Base-by-base conservation (phyloP, 2,888 invertebrate genomes). In the Scaptomyza caliginosa region DNA sequence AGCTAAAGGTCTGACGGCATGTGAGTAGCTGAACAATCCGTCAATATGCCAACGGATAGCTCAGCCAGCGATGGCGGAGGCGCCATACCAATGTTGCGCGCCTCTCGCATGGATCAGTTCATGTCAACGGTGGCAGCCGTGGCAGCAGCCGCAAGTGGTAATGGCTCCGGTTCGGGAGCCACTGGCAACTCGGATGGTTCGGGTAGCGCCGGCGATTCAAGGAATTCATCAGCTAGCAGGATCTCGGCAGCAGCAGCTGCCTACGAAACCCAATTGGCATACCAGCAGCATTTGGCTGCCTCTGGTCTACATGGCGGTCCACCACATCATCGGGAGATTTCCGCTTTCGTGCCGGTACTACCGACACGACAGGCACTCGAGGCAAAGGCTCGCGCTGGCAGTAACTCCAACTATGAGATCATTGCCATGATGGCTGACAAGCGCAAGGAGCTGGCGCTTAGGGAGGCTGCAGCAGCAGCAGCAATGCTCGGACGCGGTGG, bases 401-500 rank as follows among this genome's bases (percentile, higher is more conserved):
- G 93, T 79, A 88, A 81, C 30, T 88, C 95, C 1, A 93, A 93
- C 78, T 96, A 95, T 86, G 96, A 96, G 89, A 93, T 96, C 77
- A 96, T 96, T 93, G 96, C 96, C 34, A 96, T 96, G 95, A 96
- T 96, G 96, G 96, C 96, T 3, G 96, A 96, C 88, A 97, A 96
- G 89, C 93, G 96, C 59, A 96, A 96, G 90, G 96, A 96, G 88
- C 92, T 96, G 50, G 96, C 95, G 0, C 90, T 96, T 48, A 92
- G 95, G 16, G 95, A 95, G 88, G 95, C 95, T 39, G 95, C 95
- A 0, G 93, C 93, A 1, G 93, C 93, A 3, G 93, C 92, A 13
- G 94, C 96, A 92, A 92, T 96, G 76, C 89, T 96, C 70, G 94
- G 94, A 1, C 93, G 94, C 43, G 92, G 92, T 1, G 92, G 91